Evolutionary conservation across 2,888 invertebrate species (phyloP), one percentile per base, ranked within the genome.

Genomic region (Agriotes lineatus): DNA sequence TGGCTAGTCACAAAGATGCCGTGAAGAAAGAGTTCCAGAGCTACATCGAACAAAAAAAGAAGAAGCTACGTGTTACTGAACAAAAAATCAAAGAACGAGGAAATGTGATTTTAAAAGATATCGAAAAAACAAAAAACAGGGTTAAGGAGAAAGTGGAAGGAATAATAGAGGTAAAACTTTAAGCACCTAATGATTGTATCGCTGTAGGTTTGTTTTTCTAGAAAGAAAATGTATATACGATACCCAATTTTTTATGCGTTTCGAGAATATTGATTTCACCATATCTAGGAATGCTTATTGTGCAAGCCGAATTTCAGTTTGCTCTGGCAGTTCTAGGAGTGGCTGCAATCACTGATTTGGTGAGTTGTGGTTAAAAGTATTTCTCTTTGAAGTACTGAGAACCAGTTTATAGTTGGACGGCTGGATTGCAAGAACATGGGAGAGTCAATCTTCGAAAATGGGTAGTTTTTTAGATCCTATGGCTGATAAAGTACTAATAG

Each of bases 381-480:
- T 50, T 50, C 6, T 22, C 16, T n/a, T 6, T 30, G 12, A n/a
- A 10, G n/a, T 10, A 35, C 2, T 35, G 5, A 35, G n/a, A 35
- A 35, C n/a, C 35, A 35, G 35, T 35, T 35, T 58, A 39, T 82
- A 96, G 95, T 82, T 96, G 58, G 99, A 99, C 87, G 99, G 99
- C 5, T 96, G 94, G 90, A 97, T 99, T 81, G 99, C 99, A 0
- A 89, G 99, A 66, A 94, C 92, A 58, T 97, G 94, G 90, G 90
- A 91, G 71, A 92, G 93, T 30, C 99, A 99, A 83, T 92, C 95
- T 19, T 95, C 97, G 22, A 94, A 95, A 81, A 89, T 96, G 80
- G 99, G 99, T 0, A 96, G 96, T 67, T 96, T 97, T 79, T 84
- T 99, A 12, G 99, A 99, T 85, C 99, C 99, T 0, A 90, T 97